Conservation (phyloP, 2,797 vertebrate genomes). For the Apodemus agrarius region DNA sequence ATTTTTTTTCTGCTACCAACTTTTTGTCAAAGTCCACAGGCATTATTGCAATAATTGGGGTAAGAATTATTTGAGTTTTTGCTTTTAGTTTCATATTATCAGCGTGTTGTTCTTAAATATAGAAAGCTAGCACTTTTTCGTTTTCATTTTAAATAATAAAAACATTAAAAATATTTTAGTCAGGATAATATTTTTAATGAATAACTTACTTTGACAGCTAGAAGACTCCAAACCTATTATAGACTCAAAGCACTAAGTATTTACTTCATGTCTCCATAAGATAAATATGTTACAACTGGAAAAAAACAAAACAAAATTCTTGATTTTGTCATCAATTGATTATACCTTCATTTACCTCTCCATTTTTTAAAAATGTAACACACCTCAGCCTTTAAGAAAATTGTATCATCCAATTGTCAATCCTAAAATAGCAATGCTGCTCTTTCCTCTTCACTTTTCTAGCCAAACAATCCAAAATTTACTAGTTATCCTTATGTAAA, state of each 20-base stretch:
- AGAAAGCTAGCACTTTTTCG: neutral
- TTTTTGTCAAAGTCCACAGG: slow-evolving; percentile 2
- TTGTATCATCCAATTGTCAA: neutral
- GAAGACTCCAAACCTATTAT: neutral
- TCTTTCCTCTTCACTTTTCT: neutral
- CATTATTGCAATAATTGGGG: neutral
- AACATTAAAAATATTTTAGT: neutral
- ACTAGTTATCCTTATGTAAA: neutral
- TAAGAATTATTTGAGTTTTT: neutral
- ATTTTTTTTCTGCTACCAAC: slow-evolving; percentile 36
- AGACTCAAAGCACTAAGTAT: neutral
- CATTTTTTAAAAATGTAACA: neutral
- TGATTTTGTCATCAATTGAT: neutral
- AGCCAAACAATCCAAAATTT: neutral
- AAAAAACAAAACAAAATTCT: neutral
- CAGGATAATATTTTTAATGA: neutral
- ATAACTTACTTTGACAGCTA: neutral
- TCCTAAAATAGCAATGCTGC: neutral
- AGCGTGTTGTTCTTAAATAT: neutral
- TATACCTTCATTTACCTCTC: neutral
- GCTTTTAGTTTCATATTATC: neutral
- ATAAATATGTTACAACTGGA: neutral
- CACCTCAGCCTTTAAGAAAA: neutral
- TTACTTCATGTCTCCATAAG: neutral
- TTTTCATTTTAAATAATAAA: neutral